Evolutionary conservation across 1,140 invertebrate species (phyloP).

Genomic region (Acromyrmex echinatior): DNA sequence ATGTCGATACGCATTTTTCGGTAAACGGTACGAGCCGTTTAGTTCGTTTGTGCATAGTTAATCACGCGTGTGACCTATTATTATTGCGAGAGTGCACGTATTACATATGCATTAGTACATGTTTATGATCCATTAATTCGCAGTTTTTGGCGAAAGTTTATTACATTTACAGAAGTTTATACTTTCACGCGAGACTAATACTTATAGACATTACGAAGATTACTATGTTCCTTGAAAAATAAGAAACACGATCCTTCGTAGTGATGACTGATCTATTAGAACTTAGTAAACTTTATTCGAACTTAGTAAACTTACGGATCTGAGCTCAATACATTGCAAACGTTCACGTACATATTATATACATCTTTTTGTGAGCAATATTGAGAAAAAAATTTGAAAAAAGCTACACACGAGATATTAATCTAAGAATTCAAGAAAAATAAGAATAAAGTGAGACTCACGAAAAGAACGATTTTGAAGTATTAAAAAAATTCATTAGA

Average conservation of each 20-base stretch:
- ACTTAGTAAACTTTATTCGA: background rate
- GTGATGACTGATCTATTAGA: background rate
- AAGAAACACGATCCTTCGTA: background rate
- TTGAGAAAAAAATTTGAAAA: too few relatives aligned
- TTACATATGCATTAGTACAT: background rate
- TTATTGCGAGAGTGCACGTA: background rate
- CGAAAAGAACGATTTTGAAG: too few relatives aligned
- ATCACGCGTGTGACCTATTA: background rate
- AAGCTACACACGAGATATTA: too few relatives aligned
- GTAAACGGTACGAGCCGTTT: background rate
- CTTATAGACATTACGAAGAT: background rate
- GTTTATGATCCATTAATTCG: constrained; percentile 8
- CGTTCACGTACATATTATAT: too few relatives aligned
- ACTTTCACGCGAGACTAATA: background rate
- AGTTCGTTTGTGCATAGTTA: constrained; percentile 26
- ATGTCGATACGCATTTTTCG: constrained; percentile 15
- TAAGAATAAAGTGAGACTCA: too few relatives aligned
- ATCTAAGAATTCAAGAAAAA: too few relatives aligned
- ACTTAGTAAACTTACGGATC: background rate
- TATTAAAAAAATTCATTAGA: too few relatives aligned
- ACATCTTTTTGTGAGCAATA: too few relatives aligned
- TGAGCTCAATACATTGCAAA: background rate
- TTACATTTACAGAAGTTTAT: background rate
- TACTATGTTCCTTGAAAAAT: background rate
- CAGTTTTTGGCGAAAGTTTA: background rate